Conservation (phyloP, 1,140 invertebrate species). For the Alviniconcha marisindica region DNA sequence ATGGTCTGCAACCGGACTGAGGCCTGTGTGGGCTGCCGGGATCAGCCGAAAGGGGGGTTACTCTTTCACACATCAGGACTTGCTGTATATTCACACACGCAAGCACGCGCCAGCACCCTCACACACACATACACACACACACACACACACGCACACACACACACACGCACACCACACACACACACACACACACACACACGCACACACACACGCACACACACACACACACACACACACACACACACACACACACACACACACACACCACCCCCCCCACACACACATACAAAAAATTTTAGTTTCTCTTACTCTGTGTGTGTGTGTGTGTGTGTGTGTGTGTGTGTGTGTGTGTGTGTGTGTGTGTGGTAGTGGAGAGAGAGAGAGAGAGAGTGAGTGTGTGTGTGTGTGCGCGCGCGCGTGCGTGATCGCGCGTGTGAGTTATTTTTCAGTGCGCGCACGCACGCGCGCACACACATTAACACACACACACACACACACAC, state of each 20-base stretch:
- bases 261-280: background rate
- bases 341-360: too few species aligned
- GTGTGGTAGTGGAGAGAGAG: too few species aligned
- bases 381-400: background rate
- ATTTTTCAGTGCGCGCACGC: too few species aligned
- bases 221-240: background rate
- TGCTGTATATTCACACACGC: background rate
- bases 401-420: too few species aligned
- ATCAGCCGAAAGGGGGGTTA: too few species aligned
- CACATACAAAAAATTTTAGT: too few species aligned
- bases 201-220: background rate
- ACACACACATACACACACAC: constrained; percentile 15
- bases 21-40: too few species aligned
- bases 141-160: background rate
- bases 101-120: background rate
- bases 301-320: too few species aligned
- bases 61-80: background rate
- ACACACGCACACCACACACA: constrained; percentile 1
- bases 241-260: constrained; percentile 2
- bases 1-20: too few species aligned
- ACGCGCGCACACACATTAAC: background rate
- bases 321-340: too few species aligned
- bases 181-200: background rate
- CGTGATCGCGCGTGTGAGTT: too few species aligned
- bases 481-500: background rate